A percentile compares a stretch with the other conserved stretches of the same genome.
Evolutionary conservation across 2,888 invertebrate genomes (phyloP).

Genomic region (Heliconius hortense): DNA sequence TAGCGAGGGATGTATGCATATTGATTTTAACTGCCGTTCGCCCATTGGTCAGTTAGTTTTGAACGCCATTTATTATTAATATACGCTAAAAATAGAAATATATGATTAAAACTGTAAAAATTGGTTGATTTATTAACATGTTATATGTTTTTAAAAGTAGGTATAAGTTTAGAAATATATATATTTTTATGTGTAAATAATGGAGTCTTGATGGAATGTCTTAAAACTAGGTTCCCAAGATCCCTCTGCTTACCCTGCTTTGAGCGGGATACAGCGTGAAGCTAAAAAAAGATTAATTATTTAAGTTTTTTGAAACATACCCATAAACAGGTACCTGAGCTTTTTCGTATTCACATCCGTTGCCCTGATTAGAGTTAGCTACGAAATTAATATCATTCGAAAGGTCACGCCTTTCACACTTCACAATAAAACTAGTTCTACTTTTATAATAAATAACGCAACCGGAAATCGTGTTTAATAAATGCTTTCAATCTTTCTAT

Average conservation of each 20-base stretch:
- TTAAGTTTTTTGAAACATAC: not conserved
- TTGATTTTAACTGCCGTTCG: slow-evolving; percentile 54
- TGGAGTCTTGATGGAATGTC: not conserved
- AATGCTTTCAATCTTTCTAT: slow-evolving; percentile 1
- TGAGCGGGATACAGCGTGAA: not conserved
- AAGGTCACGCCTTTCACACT: slow-evolving; percentile 62
- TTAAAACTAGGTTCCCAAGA: not conserved
- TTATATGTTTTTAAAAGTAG: not conserved
- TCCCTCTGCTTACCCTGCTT: not conserved
- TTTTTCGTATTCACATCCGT: slow-evolving; percentile 45
- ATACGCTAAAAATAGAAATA: not conserved
- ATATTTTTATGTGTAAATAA: too few relatives aligned
- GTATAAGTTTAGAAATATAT: not conserved
- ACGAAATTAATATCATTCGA: slow-evolving; percentile 53
- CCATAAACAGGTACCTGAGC: not conserved
- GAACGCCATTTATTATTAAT: slow-evolving; percentile 23
- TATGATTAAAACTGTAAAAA: not conserved
- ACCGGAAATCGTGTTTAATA: slow-evolving; percentile 34
- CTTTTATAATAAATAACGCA: slow-evolving; percentile 34
- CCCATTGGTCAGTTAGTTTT: slow-evolving; percentile 29
- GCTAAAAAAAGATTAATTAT: not conserved
- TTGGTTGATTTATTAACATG: not conserved
- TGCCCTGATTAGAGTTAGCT: slow-evolving; percentile 53
- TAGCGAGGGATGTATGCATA: slow-evolving; percentile 64
- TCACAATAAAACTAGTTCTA: slow-evolving; percentile 50